Evolutionary conservation across 2,888 invertebrate species (phyloP).

Genomic region (Drosophila prostipennis): DNA sequence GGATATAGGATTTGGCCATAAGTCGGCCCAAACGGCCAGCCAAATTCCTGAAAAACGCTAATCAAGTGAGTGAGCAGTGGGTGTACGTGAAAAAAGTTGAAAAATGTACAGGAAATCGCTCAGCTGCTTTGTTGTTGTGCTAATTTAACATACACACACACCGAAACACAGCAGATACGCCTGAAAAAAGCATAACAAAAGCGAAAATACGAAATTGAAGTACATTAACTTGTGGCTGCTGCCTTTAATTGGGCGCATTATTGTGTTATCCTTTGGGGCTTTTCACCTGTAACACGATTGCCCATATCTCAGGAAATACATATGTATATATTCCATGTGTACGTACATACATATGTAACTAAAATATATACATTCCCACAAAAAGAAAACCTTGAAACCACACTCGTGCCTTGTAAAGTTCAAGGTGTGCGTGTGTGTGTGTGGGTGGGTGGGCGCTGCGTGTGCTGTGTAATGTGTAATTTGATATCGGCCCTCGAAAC

Average conservation of each 20-base stretch:
- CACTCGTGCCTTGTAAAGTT: conserved; percentile 39
- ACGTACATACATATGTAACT: background rate
- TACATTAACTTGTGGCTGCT: conserved; percentile 31
- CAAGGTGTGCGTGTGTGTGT: conserved; percentile 31
- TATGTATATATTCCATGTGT: background rate
- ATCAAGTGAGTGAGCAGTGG: conserved; percentile 32
- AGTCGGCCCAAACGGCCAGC: conserved; percentile 3
- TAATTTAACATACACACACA: conserved; percentile 38
- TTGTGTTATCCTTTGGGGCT: conserved; percentile 14
- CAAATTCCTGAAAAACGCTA: conserved; percentile 6
- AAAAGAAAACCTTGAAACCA: conserved; percentile 38
- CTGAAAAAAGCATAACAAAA: conserved; percentile 66
- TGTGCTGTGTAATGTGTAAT: conserved; percentile 23
- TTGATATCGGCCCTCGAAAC: conserved; percentile 13
- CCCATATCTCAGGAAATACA: background rate
- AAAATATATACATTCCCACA: background rate
- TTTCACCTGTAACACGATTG: conserved; percentile 53
- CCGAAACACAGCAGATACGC: conserved; percentile 30
- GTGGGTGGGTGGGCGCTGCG: conserved; percentile 21
- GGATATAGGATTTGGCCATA: conserved; percentile 16
- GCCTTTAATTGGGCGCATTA: conserved; percentile 14
- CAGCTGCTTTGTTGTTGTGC: conserved; percentile 60
- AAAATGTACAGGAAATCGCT: conserved; percentile 20
- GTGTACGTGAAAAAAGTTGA: conserved; percentile 9
- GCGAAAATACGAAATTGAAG: conserved; percentile 43